These are phyloP conservation scores for Endotricha flammealis DNA, from an alignment of 2,888 invertebrate species.

Conservation along the genomic window DNA sequence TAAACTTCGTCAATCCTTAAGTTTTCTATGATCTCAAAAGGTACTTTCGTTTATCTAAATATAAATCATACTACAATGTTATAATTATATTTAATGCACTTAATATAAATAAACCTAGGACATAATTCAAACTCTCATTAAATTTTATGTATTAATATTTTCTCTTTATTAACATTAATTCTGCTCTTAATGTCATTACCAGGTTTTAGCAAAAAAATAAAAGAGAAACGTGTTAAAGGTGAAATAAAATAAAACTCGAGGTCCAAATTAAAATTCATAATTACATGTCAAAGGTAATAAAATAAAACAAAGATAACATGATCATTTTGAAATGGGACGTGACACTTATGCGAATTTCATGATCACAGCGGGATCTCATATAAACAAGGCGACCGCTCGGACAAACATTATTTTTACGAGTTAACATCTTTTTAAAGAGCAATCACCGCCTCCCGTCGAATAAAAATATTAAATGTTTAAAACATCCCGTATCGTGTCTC, in stretches of 20 bases:
- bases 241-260: not conserved
- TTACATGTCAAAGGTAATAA: slow-evolving; percentile 4
- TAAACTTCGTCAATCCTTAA: no score
- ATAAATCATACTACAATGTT: no score
- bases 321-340: slow-evolving; percentile 27
- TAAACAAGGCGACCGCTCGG: slow-evolving; percentile 45
- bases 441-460: slow-evolving; percentile 27
- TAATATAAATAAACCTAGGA: no score
- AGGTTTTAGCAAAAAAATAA: not conserved
- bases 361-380: slow-evolving; percentile 35
- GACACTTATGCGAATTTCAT: slow-evolving; percentile 32
- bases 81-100: no score
- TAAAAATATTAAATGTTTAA: slow-evolving; percentile 48
- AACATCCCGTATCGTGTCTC: slow-evolving; percentile 44
- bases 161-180: no score
- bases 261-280: not conserved
- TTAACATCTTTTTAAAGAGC: slow-evolving; percentile 43
- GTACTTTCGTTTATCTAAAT: no score
- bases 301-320: slow-evolving; percentile 8
- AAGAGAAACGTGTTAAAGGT: not conserved
- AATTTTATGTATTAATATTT: no score
- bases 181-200: no score
- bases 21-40: no score
- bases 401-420: slow-evolving; percentile 41
- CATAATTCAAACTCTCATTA: no score